Percentiles rank a stretch among this genome's conserved stretches.
These are phyloP conservation scores for Drosophila austrosaltans DNA, from an alignment of 2,888 invertebrate genomes.

Conservation along the genomic window DNA sequence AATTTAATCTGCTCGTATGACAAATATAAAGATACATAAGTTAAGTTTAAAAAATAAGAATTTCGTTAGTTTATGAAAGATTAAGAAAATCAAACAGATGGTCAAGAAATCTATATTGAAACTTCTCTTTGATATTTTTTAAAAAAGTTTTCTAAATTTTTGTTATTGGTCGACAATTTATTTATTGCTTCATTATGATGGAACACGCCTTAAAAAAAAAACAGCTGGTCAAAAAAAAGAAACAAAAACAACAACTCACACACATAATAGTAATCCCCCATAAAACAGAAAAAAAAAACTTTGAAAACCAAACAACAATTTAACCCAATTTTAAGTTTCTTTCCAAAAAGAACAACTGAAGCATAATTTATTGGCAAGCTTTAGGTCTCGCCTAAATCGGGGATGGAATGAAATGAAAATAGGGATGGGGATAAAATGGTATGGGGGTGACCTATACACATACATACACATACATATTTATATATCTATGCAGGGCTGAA, in stretches of 20 bases:
- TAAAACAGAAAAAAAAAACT: neutral
- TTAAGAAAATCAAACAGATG: too few relatives aligned
- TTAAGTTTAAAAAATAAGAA: too few relatives aligned
- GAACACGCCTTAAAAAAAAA: constrained; percentile 1
- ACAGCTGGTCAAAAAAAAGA: constrained; percentile 6
- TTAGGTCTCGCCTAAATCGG: constrained; percentile 8
- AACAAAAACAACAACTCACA: neutral
- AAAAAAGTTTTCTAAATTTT: neutral
- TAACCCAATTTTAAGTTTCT: constrained; percentile 44
- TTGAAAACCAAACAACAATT: constrained; percentile 19
- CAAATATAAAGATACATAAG: too few relatives aligned
- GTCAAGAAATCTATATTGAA: neutral
- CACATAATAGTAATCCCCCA: constrained; percentile 3
- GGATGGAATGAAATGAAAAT: neutral
- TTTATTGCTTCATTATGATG: constrained; percentile 9
- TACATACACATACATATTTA: neutral
- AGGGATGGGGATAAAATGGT: neutral
- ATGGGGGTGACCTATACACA: neutral
- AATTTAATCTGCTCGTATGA: too few relatives aligned
- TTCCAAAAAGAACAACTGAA: constrained; percentile 40
- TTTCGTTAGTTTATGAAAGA: too few relatives aligned
- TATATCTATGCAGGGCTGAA: neutral
- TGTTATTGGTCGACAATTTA: constrained; percentile 5
- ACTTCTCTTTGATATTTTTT: neutral
- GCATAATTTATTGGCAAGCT: constrained; percentile 41